Conservation (phyloP, 2,113 vertebrate genomes). For the Cebus imitator region DNA sequence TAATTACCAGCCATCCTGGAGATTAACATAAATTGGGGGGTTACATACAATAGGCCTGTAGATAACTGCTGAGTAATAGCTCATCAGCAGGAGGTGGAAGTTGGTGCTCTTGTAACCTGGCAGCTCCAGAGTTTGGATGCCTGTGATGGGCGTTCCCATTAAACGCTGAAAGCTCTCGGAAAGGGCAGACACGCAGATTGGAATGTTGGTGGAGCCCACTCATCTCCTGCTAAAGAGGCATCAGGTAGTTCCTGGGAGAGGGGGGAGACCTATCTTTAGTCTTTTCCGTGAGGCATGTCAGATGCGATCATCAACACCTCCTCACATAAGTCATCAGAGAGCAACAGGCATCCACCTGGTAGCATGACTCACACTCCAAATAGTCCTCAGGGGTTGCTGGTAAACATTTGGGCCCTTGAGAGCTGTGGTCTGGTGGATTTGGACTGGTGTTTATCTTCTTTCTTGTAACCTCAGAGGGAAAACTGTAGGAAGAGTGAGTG, state of each 20-base stretch:
- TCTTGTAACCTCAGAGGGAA: neutral
- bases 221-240: neutral
- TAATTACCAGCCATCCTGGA: neutral
- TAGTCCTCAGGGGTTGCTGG: neutral
- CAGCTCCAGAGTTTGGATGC: neutral
- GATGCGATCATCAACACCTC: neutral
- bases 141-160: neutral
- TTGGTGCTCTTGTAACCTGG: neutral
- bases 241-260: neutral
- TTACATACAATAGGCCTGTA: neutral
- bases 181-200: neutral
- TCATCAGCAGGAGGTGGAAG: neutral
- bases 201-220: neutral
- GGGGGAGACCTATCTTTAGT: slow-evolving; percentile 51
- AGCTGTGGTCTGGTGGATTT: neutral
- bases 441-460: neutral
- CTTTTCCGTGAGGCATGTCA: neutral
- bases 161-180: neutral
- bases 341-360: neutral
- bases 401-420: neutral
- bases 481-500: neutral
- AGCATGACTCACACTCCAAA: neutral
- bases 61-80: neutral
- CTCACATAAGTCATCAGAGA: neutral
- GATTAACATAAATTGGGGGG: neutral